These are phyloP conservation scores for Oxyscelio sp. DNA, from an alignment of 2,888 invertebrate species.

Conservation along the genomic window DNA sequence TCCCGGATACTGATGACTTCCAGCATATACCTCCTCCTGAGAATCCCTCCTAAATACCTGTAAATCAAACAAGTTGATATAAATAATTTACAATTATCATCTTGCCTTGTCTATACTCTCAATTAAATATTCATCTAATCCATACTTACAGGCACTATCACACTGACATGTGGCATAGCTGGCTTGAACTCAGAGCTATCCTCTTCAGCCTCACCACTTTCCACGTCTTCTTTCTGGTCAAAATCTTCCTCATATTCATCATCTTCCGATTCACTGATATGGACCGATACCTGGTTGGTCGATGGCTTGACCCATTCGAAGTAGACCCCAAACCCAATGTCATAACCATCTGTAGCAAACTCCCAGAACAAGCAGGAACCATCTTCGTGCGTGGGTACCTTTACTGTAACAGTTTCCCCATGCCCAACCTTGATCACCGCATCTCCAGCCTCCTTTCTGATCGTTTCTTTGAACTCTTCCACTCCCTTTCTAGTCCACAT, in stretches of 20 bases:
- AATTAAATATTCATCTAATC: slow-evolving; percentile 1
- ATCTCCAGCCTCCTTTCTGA: slow-evolving; percentile 94
- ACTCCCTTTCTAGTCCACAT: slow-evolving; percentile 99
- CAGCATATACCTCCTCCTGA: slow-evolving; percentile 98
- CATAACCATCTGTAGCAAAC: slow-evolving; percentile 99
- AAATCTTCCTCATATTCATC: slow-evolving; percentile 93
- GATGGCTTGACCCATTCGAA: slow-evolving; percentile 99
- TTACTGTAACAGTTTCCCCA: slow-evolving; percentile 98
- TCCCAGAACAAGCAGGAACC: slow-evolving; percentile 99
- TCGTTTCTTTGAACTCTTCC: slow-evolving; percentile 96
- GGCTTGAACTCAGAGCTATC: slow-evolving; percentile 83
- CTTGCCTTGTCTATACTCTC: background rate
- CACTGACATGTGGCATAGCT: slow-evolving; percentile 83
- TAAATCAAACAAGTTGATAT: slow-evolving; percentile 88
- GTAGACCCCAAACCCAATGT: slow-evolving; percentile 98
- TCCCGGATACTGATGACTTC: slow-evolving; percentile 98
- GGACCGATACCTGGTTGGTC: slow-evolving; percentile 96
- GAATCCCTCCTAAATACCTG: slow-evolving; percentile 99
- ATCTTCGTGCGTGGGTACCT: slow-evolving; percentile 98
- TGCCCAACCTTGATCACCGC: slow-evolving; percentile 97
- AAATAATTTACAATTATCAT: background rate
- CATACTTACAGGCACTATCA: slow-evolving; percentile 70
- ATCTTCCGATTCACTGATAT: slow-evolving; percentile 98
- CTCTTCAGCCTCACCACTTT: slow-evolving; percentile 85
- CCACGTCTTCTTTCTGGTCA: slow-evolving; percentile 90